Evolutionary conservation across 2,113 vertebrate genomes (phyloP), one percentile per base, ranked within the genome.

Genomic region (Donacobius atricapilla): DNA sequence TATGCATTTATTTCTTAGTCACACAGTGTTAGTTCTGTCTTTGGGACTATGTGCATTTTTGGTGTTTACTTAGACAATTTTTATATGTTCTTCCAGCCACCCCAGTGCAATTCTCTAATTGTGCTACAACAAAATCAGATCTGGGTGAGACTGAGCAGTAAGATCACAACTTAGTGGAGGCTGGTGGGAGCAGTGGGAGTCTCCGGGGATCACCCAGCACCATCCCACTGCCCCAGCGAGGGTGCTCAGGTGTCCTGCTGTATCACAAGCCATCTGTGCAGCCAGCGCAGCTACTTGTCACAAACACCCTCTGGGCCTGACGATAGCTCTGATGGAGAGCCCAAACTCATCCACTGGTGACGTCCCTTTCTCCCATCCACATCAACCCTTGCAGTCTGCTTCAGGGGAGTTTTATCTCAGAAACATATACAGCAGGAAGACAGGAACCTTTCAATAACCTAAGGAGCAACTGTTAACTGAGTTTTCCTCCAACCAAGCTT

Each of bases 321-420:
- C 0, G 0, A 1, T 7, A n/a, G 16, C 10, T 18, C 9, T 0
- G 3, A 27, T 0, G 3, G 40, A 30, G 16, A 61, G 25, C 28
- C 45, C 15, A 7, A 27, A 10, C 15, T 15, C n/a, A 8, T 30
- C 28, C 2, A 0, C 4, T 2, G 1, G 0, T 33, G 16, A n/a
- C 47, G 13, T 15, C 35, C 13, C 20, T 44, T 68, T 57, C 11
- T 57, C 15, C 66, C 48, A 50, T 15, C 37, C 21, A 15, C 45
- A 42, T 44, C 15, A 33, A 7, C 24, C 6, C 28, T 25, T 18
- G 9, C 24, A 81, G 44, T 27, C 42, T 15, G 9, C 15, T 77
- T 21, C 2, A 3, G n/a, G 39, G 10, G 17, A 53, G 11, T 57
- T 68, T 58, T 48, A 9, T 39, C 42, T 53, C 3, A 4, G 18